Base-by-base conservation (phyloP, 1,140 invertebrate species). In the Drosophila aff. region DNA sequence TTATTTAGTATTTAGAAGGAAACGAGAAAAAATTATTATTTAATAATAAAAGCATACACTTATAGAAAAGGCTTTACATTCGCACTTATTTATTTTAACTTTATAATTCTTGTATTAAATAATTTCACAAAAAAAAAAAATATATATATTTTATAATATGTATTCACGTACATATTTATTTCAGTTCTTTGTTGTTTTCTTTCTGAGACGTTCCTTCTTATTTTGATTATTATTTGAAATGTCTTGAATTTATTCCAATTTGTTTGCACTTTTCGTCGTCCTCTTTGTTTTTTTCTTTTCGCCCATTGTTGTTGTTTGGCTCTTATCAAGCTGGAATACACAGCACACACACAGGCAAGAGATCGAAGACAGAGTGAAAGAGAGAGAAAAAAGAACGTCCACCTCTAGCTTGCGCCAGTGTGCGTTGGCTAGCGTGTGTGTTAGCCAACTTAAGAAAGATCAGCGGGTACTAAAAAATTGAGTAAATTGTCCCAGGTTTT, bases 261-360 rank as follows among this genome's bases (percentile, higher is more conserved):
- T 73, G 46, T 59, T 76, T 38, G 55, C 47, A n/a, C 28, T 50
- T 40, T 41, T 38, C 28, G 9, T 46, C 7, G 50, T 40, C 33
- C 18, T 23, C 47, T 68, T 36, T 63, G 23, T 21, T 18, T 33
- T 16, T 16, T n/a, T 11, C 28, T 15, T 26, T 49, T 49, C 33
- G 66, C 16, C 60, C 44, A 50, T 75, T 67, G 65, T 57, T 76
- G 50, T 52, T 69, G 31, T 63, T 67, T 13, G 40, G 50, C 26
- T 79, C 57, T 80, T 80, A 83, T 82, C 53, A 73, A 58, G 64
- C 53, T 58, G 40, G 64, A 76, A 66, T 66, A 82, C 74, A 81
- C 63, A 36, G 65, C 46, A 79, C 33, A 49, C n/a, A 76, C 40
- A 72, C 43, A 18, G 15, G 36, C 26, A 18, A 15, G 40, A 44